Percentiles rank a stretch among this genome's conserved stretches.
These are phyloP conservation scores for Nymphalis urticae DNA, from an alignment of 2,888 invertebrate species.

Conservation along the genomic window DNA sequence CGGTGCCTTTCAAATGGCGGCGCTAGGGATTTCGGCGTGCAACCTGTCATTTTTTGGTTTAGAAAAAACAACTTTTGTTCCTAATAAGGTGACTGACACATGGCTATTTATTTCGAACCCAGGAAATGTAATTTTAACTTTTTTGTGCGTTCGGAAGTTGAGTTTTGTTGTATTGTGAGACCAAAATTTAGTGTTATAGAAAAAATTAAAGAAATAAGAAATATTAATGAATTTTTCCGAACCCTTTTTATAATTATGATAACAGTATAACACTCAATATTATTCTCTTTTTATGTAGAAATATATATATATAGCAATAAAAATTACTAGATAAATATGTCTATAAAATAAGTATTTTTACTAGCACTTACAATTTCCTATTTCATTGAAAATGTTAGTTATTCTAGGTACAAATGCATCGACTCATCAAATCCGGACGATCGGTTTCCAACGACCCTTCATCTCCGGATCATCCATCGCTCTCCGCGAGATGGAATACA, in stretches of 20 bases:
- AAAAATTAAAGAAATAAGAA: no score
- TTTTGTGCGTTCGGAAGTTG: conserved; percentile 36
- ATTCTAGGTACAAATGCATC: conserved; percentile 78
- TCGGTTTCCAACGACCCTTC: conserved; percentile 87
- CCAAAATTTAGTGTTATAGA: neutral
- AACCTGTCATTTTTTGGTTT: conserved; percentile 52
- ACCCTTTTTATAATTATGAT: no score
- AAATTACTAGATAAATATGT: no score
- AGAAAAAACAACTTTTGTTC: conserved; percentile 56
- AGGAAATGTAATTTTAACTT: conserved; percentile 44
- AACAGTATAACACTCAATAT: no score
- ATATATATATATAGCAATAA: no score
- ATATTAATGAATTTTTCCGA: no score
- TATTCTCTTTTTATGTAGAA: no score
- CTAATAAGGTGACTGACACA: conserved; percentile 78
- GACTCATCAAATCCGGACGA: conserved; percentile 87
- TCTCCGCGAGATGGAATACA: conserved; percentile 82
- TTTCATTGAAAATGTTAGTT: neutral
- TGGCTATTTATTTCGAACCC: conserved; percentile 59
- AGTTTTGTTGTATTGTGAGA: neutral
- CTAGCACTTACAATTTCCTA: neutral
- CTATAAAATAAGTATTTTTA: neutral
- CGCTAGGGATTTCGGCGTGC: conserved; percentile 41
- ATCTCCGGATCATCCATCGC: conserved; percentile 79
- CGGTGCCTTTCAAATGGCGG: conserved; percentile 58